phyloP scores from a whole-genome alignment of 2,797 vertebrate genomes.

The Sebastes minor region DNA sequence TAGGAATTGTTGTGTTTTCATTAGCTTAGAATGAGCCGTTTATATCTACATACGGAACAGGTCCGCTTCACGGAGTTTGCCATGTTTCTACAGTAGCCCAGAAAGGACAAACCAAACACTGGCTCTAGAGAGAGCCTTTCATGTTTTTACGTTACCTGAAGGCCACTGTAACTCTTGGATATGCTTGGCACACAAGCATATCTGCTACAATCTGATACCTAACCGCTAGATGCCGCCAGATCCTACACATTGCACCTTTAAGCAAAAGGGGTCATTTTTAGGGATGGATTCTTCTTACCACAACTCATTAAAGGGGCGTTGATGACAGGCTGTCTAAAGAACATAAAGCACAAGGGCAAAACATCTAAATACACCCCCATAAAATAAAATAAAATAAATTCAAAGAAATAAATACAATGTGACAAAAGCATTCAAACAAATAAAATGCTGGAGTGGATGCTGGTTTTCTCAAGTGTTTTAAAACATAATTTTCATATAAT shows the following conservation, averaged over 20 bases:
- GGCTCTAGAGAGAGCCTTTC: too few species aligned
- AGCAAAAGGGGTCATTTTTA: not conserved
- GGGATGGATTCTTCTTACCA: not conserved
- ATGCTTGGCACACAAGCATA: too few species aligned
- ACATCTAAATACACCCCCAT: not conserved
- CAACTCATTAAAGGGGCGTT: conserved; percentile 30
- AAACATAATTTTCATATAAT: not conserved
- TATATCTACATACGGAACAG: too few species aligned
- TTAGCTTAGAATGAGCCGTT: too few species aligned
- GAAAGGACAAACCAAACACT: too few species aligned
- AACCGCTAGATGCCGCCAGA: too few species aligned
- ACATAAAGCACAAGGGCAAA: conserved; percentile 9
- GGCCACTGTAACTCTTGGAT: too few species aligned
- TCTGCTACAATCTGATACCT: too few species aligned
- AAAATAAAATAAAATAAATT: conserved; percentile 22
- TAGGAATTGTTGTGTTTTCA: too few species aligned
- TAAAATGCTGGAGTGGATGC: conserved; percentile 31
- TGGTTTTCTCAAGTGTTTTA: conserved; percentile 3
- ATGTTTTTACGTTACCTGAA: too few species aligned
- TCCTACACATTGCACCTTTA: not conserved
- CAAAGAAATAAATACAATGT: conserved; percentile 18
- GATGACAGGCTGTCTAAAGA: not conserved
- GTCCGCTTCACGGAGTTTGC: too few species aligned
- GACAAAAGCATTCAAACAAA: conserved; percentile 4
- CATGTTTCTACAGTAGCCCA: too few species aligned